These are phyloP conservation scores for Dusona sp. DNA, from an alignment of 2,888 invertebrate species.

Conservation along the genomic window DNA sequence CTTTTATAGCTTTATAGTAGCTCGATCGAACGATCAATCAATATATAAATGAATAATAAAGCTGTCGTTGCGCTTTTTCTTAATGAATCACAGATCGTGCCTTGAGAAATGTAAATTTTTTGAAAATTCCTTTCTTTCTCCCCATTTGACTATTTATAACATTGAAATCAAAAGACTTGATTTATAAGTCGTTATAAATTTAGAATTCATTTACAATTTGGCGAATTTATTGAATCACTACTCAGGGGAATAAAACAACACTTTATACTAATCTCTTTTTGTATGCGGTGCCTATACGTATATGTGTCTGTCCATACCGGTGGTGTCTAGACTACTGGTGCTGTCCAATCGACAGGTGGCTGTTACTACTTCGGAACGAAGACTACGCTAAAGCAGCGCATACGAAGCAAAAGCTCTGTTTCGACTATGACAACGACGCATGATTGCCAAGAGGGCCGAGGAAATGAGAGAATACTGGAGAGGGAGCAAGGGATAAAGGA, in stretches of 20 bases:
- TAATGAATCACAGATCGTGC: conserved; percentile 15
- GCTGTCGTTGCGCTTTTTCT: conserved; percentile 9
- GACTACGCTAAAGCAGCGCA: conserved; percentile 40
- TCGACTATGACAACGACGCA: conserved; percentile 54
- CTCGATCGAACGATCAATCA: not conserved
- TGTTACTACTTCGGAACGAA: conserved; percentile 68
- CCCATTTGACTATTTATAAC: not conserved
- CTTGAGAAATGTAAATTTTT: not conserved
- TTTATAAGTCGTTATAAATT: not conserved
- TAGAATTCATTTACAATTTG: not conserved
- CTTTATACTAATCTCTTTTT: conserved; percentile 50
- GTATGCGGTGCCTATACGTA: conserved; percentile 9
- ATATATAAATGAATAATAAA: not conserved
- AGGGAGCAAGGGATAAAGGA: not conserved
- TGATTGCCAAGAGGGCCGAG: conserved; percentile 21
- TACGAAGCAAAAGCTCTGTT: conserved; percentile 43
- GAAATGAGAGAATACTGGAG: not conserved
- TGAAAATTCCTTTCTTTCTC: not conserved
- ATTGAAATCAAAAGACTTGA: not conserved
- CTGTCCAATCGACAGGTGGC: conserved; percentile 73
- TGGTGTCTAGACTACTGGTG: conserved; percentile 67
- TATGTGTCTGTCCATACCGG: conserved; percentile 47
- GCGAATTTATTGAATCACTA: conserved; percentile 9
- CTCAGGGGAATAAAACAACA: conserved; percentile 34
- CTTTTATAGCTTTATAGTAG: not conserved